Evolutionary conservation across 1,140 invertebrate species (phyloP).

Genomic region (Camponotus pennsylvanicus): DNA sequence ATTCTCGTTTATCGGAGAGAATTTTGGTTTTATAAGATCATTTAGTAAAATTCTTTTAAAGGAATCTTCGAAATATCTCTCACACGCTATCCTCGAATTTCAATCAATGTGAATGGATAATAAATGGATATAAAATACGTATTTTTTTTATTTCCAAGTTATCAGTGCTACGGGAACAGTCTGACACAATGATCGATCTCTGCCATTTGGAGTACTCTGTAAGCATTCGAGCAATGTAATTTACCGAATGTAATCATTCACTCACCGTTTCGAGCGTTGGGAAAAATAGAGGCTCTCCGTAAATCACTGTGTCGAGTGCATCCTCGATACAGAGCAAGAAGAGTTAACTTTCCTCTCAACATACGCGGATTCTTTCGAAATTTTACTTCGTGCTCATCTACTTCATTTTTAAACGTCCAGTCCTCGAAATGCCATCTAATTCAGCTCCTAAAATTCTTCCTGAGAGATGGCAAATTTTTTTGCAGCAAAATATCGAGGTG

Average conservation of each 20-base stretch:
- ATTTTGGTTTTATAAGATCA: neutral
- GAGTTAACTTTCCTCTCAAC: conserved; percentile 41
- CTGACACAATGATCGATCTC: conserved; percentile 57
- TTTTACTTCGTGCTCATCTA: conserved; percentile 13
- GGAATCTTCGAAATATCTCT: neutral
- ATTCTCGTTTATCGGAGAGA: neutral
- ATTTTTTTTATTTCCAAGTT: conserved; percentile 26
- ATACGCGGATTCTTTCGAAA: conserved; percentile 38
- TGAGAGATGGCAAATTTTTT: neutral
- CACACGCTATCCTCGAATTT: neutral
- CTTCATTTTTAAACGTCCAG: neutral
- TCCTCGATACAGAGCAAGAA: conserved; percentile 26
- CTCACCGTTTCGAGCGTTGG: conserved; percentile 56
- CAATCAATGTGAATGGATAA: neutral
- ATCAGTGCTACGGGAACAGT: conserved; percentile 33
- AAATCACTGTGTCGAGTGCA: conserved; percentile 58
- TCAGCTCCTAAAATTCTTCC: neutral
- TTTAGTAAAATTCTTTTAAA: neutral
- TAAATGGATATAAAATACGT: conserved; percentile 3
- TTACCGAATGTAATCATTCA: conserved; percentile 58
- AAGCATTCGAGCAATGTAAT: conserved; percentile 58
- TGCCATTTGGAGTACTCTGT: conserved; percentile 52
- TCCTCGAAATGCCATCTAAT: neutral
- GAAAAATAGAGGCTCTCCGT: conserved; percentile 51
- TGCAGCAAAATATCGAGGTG: neutral